These are phyloP conservation scores for Gasterosteus aculeatus DNA, from an alignment of 2,113 vertebrate genomes.

Conservation along the genomic window DNA sequence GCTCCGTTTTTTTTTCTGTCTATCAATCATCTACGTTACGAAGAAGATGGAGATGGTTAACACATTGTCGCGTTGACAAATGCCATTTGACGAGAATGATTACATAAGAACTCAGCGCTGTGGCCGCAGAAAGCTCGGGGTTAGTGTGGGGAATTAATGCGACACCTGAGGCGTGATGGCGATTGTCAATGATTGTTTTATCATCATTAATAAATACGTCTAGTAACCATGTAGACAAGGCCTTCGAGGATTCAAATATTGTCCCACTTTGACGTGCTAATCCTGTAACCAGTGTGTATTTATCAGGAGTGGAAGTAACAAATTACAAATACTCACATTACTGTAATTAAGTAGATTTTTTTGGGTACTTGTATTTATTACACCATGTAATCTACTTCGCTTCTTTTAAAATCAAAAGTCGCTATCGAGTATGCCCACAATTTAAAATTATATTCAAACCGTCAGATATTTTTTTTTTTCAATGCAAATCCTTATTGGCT, in stretches of 20 bases:
- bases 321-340: too few relatives aligned
- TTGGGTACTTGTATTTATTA: background rate
- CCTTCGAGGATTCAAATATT: background rate
- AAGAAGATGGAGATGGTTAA: conserved; percentile 53
- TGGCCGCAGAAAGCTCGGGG: conserved; percentile 18
- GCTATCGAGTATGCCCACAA: background rate
- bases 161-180: too few relatives aligned
- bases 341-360: background rate
- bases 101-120: conserved; percentile 19
- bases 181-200: background rate
- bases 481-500: too few relatives aligned
- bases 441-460: too few relatives aligned
- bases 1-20: conserved; percentile 11
- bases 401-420: too few relatives aligned
- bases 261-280: background rate
- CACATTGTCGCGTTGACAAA: conserved; percentile 41
- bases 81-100: conserved; percentile 37
- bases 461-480: too few relatives aligned
- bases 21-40: conserved; percentile 54
- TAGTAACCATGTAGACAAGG: background rate
- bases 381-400: too few relatives aligned
- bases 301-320: too few relatives aligned
- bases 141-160: conserved; percentile 1
- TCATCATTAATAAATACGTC: fast-evolving
- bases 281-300: background rate